phyloP scores from a whole-genome alignment of 23 tunicate genomes.

The Halocynthia aurantium region DNA sequence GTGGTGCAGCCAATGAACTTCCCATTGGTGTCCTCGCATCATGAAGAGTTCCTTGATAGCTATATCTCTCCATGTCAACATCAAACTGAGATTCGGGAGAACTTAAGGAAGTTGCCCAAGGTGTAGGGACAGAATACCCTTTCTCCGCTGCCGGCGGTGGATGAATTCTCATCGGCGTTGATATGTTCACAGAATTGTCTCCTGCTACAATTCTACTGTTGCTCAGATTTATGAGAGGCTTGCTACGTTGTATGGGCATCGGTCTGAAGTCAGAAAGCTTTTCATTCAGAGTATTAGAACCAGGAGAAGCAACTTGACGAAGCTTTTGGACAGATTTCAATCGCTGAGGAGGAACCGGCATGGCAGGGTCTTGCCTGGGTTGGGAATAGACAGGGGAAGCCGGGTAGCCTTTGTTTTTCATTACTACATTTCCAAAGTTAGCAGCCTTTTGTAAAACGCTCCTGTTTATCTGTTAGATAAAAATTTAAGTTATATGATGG shows the following conservation, averaged over 20 bases:
- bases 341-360: conserved; percentile 15
- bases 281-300: too few species aligned
- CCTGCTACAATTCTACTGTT: too few species aligned
- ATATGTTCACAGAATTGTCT: neutral
- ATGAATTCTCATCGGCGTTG: conserved; percentile 6
- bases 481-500: too few species aligned
- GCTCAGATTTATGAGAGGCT: neutral
- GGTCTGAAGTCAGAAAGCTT: neutral
- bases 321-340: neutral
- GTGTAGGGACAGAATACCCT: conserved; percentile 9
- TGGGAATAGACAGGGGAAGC: neutral
- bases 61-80: too few species aligned
- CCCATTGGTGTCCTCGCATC: too few species aligned
- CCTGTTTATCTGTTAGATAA: neutral
- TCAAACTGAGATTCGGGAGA: conserved; percentile 3
- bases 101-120: neutral
- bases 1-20: too few species aligned
- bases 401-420: neutral
- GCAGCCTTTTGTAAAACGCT: conserved; percentile 68
- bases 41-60: too few species aligned
- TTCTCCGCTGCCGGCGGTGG: conserved; percentile 19
- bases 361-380: neutral
- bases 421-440: conserved; percentile 47
- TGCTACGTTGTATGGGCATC: neutral
- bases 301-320: too few species aligned